Percentiles rank a stretch among this genome's conserved stretches.
phyloP scores from a whole-genome alignment of 2,113 vertebrate species.

The Galeopterus variegatus region DNA sequence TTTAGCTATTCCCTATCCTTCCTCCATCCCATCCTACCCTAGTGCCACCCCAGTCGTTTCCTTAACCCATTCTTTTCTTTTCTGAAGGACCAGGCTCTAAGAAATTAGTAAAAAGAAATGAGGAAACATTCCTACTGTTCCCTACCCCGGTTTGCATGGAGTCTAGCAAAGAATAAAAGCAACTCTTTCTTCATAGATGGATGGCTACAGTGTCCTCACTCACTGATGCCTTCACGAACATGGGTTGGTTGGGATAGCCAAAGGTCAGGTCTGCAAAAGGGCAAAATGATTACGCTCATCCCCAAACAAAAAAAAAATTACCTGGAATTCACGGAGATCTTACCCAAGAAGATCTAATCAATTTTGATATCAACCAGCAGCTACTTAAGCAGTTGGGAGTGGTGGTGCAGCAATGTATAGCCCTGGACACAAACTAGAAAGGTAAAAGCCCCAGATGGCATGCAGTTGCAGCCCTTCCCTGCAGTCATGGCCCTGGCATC shows the following conservation, averaged over 20 bases:
- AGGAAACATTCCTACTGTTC: neutral
- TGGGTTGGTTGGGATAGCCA: neutral
- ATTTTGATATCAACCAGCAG: neutral
- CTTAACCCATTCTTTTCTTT: neutral
- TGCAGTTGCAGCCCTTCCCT: neutral
- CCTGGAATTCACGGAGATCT: constrained; percentile 46
- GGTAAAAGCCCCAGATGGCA: neutral
- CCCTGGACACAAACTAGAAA: neutral
- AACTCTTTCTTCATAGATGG: neutral
- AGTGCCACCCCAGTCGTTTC: neutral
- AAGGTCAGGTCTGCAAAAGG: constrained; percentile 31
- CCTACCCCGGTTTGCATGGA: neutral
- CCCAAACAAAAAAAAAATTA: constrained; percentile 12
- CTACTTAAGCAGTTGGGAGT: neutral
- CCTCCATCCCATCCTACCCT: neutral
- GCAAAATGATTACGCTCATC: constrained; percentile 21
- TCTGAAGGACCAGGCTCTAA: neutral
- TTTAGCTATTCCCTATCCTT: neutral
- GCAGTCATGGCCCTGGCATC: neutral
- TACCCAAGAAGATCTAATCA: constrained; percentile 41
- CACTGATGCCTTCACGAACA: neutral
- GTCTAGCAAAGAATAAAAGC: constrained; percentile 56
- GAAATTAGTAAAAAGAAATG: constrained; percentile 61
- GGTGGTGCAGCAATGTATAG: neutral
- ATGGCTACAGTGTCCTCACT: neutral